Evolutionary conservation across 1,140 invertebrate species (phyloP).

Genomic region (Cardiocondyla obscurior): DNA sequence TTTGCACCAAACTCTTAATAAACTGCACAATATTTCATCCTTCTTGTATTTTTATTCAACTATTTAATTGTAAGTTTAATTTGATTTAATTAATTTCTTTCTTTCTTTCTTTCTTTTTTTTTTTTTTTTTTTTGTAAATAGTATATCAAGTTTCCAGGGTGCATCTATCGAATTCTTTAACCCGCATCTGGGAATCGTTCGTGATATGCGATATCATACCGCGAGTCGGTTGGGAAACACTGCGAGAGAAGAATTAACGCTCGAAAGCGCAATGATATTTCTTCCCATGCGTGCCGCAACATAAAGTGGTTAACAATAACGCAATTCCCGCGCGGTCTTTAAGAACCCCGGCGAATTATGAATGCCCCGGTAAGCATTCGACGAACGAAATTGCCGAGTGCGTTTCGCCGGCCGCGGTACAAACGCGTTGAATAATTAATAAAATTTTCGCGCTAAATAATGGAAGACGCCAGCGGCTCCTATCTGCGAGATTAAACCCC

Average conservation of each 20-base stretch:
- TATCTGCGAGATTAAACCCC: neutral
- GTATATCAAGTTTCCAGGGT: neutral
- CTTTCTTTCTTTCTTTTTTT: too few relatives aligned
- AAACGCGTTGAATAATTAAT: slow-evolving; percentile 18
- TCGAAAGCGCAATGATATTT: slow-evolving; percentile 41
- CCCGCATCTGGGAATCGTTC: neutral
- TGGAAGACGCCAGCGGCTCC: neutral
- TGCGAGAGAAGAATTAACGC: slow-evolving; percentile 33
- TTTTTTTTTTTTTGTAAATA: too few relatives aligned
- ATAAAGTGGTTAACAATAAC: slow-evolving; percentile 58
- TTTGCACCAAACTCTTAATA: neutral
- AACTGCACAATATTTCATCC: neutral
- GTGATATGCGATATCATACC: too few relatives aligned
- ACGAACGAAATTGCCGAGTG: slow-evolving; percentile 30
- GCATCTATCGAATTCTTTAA: neutral
- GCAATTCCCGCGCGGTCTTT: slow-evolving; percentile 43
- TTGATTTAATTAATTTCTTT: too few relatives aligned
- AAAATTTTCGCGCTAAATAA: slow-evolving; percentile 17
- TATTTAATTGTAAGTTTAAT: too few relatives aligned
- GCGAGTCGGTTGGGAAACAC: slow-evolving; percentile 24
- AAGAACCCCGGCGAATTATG: slow-evolving; percentile 49
- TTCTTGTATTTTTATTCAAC: neutral
- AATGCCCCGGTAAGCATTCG: slow-evolving; percentile 41
- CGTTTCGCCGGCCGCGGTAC: neutral
- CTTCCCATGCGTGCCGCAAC: slow-evolving; percentile 46